Evolutionary conservation across 1,140 invertebrate genomes (phyloP), one percentile per base, ranked within the genome.

Genomic region (Lepeophtheirus salmonis): DNA sequence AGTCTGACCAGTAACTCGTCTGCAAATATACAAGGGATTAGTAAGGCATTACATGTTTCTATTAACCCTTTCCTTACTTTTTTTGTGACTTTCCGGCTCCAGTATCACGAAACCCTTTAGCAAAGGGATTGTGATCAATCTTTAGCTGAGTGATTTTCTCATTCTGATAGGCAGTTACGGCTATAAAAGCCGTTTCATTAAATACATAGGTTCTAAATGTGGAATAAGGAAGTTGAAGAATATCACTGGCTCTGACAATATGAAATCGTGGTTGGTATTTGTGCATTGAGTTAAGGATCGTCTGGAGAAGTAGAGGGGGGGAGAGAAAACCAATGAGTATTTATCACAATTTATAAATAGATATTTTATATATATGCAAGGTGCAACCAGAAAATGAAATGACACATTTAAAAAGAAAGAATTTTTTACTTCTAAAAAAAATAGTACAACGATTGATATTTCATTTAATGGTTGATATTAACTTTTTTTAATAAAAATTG

Each of bases 211-310:
- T 97, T 71, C 90, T 78, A 78, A 96, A 95, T 67, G 89, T 92
- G 68, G 87, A 90, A 76, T 95, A 95, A 56, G 89, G 89, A 68
- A 97, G 78, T 75, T 96, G 94, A 50, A 94, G 77, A 70, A 97
- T 91, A 74, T 98, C 91, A 74, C 94, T 94, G 67, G 90, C 90
- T 68, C 92, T 76, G 65, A 97, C 94, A 70, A 99, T 81, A 76
- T 99, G 95, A 79, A 98, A 96, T 73, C 95, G 80, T 62, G 95
- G 95, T 78, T 98, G 94, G 78, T 99, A 99, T 76, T 98, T 98
- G 82, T 98, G 95, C 95, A 99, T 99, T 66, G 95, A 98, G 74
- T 96, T 97, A 66, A 97, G 77, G 75, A 96, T 95, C 71, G 89
- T 95, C 89, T 96, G 83, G 17, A 63, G 63, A 65, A n/a, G 10